Percentiles rank a stretch among this genome's conserved stretches.
phyloP scores from a whole-genome alignment of 1,140 invertebrate species.

The Harlomillsia oculata region DNA sequence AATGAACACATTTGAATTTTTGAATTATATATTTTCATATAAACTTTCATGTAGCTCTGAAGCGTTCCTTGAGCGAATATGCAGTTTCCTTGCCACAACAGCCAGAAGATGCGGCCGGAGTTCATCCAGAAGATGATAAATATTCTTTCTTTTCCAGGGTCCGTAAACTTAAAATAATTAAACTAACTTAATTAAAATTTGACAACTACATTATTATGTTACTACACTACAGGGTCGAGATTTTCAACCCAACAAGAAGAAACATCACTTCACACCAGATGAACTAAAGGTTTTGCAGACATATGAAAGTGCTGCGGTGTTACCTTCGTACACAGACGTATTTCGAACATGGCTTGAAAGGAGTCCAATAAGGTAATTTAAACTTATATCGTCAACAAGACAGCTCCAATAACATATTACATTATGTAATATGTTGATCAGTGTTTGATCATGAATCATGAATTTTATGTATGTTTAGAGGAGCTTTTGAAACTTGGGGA shows the following conservation, averaged over 20 bases:
- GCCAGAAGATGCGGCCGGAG: conserved; percentile 23
- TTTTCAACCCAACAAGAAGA: conserved; percentile 27
- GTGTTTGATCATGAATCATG: neutral
- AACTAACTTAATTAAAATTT: neutral
- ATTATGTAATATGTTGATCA: neutral
- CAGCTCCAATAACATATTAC: neutral
- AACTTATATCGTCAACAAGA: too few species aligned
- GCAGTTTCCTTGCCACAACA: conserved; percentile 30
- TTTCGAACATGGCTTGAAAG: conserved; percentile 28
- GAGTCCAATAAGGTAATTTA: conserved; percentile 13
- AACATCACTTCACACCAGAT: conserved; percentile 30
- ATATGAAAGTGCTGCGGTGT: conserved; percentile 27
- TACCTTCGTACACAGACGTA: conserved; percentile 24
- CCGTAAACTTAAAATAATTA: neutral
- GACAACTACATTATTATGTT: neutral
- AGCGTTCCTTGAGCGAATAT: conserved; percentile 30
- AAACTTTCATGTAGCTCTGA: conserved; percentile 8
- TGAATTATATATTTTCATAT: neutral
- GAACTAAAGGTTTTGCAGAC: conserved; percentile 29
- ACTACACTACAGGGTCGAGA: conserved; percentile 23
- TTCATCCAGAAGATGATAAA: conserved; percentile 25
- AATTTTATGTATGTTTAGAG: conserved; percentile 4
- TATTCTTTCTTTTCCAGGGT: conserved; percentile 32
- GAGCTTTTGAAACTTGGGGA: conserved; percentile 14
- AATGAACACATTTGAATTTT: neutral